phyloP scores from a whole-genome alignment of 37 sponge, comb jelly and placozoan genomes.

The Amphimedon queenslandica region DNA sequence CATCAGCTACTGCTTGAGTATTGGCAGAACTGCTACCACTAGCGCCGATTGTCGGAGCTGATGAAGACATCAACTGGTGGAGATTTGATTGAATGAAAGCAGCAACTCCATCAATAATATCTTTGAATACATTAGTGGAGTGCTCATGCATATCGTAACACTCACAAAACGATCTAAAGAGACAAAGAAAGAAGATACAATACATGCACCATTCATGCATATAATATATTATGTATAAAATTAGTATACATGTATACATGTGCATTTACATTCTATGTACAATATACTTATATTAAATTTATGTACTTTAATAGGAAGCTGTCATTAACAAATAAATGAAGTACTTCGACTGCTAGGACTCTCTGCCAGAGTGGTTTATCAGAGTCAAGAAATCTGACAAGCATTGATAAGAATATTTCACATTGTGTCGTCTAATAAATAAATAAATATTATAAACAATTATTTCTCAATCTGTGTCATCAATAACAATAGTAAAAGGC shows the following conservation, averaged over 20 bases:
- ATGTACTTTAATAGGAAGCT: constrained; percentile 60
- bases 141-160: constrained; percentile 95
- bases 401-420: constrained; percentile 92
- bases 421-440: constrained; percentile 83
- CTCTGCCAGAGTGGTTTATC: constrained; percentile 96
- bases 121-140: constrained; percentile 80
- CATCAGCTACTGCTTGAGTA: no score
- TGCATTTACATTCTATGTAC: neutral
- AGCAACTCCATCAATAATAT: constrained; percentile 79
- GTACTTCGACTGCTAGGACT: constrained; percentile 86
- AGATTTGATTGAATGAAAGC: constrained; percentile 83
- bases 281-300: neutral
- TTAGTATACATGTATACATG: no score
- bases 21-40: no score
- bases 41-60: neutral
- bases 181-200: neutral
- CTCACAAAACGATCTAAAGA: constrained; percentile 69
- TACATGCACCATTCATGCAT: neutral
- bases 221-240: constrained; percentile 2
- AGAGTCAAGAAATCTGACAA: constrained; percentile 89
- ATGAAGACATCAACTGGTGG: constrained; percentile 21
- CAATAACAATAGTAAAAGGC: neutral
- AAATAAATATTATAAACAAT: neutral
- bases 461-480: no score
- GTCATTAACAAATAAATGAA: constrained; percentile 65